These are phyloP conservation scores for Poecilia velifera DNA, from an alignment of 2,797 vertebrate species.

Conservation along the genomic window DNA sequence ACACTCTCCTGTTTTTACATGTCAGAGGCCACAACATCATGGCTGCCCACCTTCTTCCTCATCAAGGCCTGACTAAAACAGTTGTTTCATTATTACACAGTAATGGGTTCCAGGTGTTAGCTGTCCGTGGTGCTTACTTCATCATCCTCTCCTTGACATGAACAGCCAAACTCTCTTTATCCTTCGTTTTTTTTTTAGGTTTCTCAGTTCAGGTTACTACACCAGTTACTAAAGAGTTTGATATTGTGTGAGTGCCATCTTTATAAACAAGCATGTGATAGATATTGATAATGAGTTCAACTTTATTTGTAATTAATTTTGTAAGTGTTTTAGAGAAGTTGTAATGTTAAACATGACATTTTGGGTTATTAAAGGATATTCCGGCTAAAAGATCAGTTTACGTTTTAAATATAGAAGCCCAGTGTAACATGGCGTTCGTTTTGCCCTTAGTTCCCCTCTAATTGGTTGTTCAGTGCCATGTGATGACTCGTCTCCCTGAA, in stretches of 20 bases:
- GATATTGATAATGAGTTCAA: neutral
- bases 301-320: neutral
- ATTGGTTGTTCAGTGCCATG: neutral
- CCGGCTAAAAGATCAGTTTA: neutral
- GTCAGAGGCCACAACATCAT: slow-evolving; percentile 16
- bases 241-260: neutral
- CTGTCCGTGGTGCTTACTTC: neutral
- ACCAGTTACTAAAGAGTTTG: neutral
- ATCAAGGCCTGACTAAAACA: neutral
- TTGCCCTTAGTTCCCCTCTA: neutral
- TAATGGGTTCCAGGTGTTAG: neutral
- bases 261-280: neutral
- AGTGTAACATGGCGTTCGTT: neutral
- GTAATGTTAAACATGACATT: neutral
- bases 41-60: slow-evolving; percentile 14
- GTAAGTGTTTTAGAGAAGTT: neutral
- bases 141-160: neutral
- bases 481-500: neutral
- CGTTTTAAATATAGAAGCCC: neutral
- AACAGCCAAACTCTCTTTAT: neutral
- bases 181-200: neutral
- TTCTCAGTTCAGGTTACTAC: neutral
- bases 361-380: neutral
- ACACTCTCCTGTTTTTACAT: slow-evolving; percentile 26
- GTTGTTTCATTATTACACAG: neutral